Evolutionary conservation across 2,888 invertebrate species (phyloP).

Genomic region (Nemapogon koenigi): DNA sequence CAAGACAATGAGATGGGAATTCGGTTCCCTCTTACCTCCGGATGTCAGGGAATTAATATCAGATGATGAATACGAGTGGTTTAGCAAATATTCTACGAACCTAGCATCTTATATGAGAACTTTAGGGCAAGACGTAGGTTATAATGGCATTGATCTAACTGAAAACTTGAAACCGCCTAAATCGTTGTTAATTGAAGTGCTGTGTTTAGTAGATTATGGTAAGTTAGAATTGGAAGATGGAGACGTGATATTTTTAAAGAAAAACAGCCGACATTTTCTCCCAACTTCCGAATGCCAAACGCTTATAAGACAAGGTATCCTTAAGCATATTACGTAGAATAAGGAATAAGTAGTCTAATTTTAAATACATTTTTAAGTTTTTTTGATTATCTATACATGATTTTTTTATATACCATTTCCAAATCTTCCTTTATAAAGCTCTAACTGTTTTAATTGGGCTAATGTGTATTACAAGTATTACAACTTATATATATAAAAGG

Average conservation of each 20-base stretch:
- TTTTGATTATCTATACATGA: no score
- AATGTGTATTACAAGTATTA: no score
- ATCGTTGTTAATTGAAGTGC: conserved; percentile 89
- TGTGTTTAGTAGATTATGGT: conserved; percentile 90
- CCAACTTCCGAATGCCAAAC: conserved; percentile 90
- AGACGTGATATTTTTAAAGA: conserved; percentile 85
- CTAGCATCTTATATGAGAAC: conserved; percentile 90
- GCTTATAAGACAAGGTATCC: conserved; percentile 86
- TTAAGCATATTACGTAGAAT: conserved; percentile 76
- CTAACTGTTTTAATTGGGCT: no score
- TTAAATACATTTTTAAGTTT: no score
- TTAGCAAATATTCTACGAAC: conserved; percentile 84
- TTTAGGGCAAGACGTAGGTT: conserved; percentile 75
- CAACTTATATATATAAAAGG: no score
- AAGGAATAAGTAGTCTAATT: no score
- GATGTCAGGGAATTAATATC: conserved; percentile 83
- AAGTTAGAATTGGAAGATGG: conserved; percentile 94
- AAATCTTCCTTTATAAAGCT: no score
- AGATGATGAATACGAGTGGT: conserved; percentile 86
- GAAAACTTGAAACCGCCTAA: conserved; percentile 91
- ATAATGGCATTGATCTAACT: conserved; percentile 83
- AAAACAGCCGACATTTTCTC: conserved; percentile 89
- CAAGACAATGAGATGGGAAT: conserved; percentile 92
- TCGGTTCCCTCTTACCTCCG: conserved; percentile 88
- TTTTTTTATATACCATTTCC: no score